Percentiles rank a stretch among this genome's conserved stretches.
phyloP scores from a whole-genome alignment of 2,797 vertebrate species.

The Octomys mimax region DNA sequence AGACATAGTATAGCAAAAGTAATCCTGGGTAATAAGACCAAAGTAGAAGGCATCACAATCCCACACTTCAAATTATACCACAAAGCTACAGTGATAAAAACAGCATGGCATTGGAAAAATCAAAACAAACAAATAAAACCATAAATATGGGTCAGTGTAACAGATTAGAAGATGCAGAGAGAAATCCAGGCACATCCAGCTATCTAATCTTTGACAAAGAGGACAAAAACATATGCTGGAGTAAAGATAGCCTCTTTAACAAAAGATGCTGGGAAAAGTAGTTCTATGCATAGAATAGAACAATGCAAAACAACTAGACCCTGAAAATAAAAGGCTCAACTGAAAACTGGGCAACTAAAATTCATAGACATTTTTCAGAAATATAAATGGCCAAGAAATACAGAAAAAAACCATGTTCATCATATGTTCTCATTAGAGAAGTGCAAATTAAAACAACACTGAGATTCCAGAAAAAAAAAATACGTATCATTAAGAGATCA shows the following conservation, averaged over 20 bases:
- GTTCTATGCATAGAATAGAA: background rate
- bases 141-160: background rate
- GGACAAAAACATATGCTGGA: background rate
- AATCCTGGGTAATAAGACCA: background rate
- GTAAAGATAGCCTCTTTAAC: background rate
- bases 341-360: background rate
- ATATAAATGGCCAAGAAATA: background rate
- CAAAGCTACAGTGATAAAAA: background rate
- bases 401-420: background rate
- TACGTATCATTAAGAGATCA: background rate
- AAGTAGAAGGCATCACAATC: background rate
- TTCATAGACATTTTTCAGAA: background rate
- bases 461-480: background rate
- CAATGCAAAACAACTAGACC: background rate
- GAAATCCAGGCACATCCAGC: background rate
- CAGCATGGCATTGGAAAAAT: background rate
- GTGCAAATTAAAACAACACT: background rate
- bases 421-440: background rate
- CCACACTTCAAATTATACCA: background rate
- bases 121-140: background rate
- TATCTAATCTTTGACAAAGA: background rate
- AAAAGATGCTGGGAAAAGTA: background rate
- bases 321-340: background rate
- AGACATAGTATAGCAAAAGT: background rate
- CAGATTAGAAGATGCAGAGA: background rate